Evolutionary conservation across 2,797 vertebrate species (phyloP), one percentile per base, ranked within the genome.

Genomic region (Sorex maritimensis): DNA sequence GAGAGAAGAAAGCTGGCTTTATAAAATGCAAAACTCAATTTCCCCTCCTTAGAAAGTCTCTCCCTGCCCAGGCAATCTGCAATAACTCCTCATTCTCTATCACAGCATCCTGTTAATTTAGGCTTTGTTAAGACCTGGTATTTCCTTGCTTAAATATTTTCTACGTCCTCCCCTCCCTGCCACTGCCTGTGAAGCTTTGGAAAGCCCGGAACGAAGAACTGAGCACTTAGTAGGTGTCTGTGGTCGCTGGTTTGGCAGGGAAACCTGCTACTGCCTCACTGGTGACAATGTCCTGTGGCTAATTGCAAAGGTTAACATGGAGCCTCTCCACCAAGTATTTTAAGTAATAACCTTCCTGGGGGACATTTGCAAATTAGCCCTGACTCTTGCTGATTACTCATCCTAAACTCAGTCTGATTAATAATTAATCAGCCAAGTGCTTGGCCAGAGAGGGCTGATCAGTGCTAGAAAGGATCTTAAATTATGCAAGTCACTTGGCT

Each of bases 391-490:
- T 97, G 96, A 97, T 96, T 97, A 93, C 88, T 96, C 95, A 91
- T 96, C 92, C 95, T 94, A 90, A 97, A 95, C 96, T 97, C 94
- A 34, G 86, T 92, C 89, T 97, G 94, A 97, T 97, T 97, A 97
- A 97, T 96, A 97, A 97, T 97, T 97, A 97, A 97, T 97, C 96
- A 96, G 89, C 91, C 96, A 96, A 95, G 82, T 80, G 90, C 92
- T 80, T 95, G 94, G 94, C 93, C 95, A 92, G 95, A 91, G 87
- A 71, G 26, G 81, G 71, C 91, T 95, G 95, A 96, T 95, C 94
- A 93, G 92, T 38, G 83, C 88, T 88, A 67, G 94, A 71, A 94
- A 96, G 68, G 88, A 92, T 77, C 86, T 93, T 95, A 91, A 94
- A 95, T 97, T 95, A 97, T 94, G 96, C 95, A 94, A 95, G 95